phyloP scores from a whole-genome alignment of 2,113 vertebrate genomes.

The Oceanites oceanicus region DNA sequence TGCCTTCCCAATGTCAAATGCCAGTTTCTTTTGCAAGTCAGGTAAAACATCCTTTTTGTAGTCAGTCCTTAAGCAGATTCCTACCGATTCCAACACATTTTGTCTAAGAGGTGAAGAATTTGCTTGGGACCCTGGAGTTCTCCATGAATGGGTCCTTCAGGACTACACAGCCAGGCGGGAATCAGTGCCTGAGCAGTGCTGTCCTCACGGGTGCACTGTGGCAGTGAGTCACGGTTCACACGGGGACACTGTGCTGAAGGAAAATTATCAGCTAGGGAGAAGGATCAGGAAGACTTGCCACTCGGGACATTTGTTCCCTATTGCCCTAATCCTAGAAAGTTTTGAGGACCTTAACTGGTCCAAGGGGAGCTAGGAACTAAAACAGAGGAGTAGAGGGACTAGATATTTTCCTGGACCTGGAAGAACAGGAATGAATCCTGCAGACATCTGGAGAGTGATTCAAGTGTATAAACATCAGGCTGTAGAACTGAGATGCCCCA shows the following conservation, averaged over 20 bases:
- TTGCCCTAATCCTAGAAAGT: neutral
- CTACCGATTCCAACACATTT: neutral
- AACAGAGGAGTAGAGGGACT: neutral
- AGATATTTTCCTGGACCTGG: neutral
- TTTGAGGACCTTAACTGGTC: neutral
- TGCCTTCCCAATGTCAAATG: neutral
- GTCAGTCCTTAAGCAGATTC: neutral
- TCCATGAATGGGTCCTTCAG: neutral
- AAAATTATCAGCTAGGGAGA: neutral
- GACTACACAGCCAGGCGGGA: neutral
- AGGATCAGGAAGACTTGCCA: neutral
- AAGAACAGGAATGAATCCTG: neutral
- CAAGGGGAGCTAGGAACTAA: neutral
- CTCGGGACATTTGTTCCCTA: neutral
- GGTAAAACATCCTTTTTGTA: neutral
- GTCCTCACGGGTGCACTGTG: neutral
- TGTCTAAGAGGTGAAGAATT: neutral
- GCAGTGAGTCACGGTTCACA: rapidly evolving
- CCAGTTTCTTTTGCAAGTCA: neutral
- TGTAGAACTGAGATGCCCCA: neutral
- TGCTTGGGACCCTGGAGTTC: neutral
- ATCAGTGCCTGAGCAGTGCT: neutral
- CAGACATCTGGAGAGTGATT: neutral
- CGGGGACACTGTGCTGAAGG: neutral
- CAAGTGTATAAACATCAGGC: neutral